phyloP scores from a whole-genome alignment of 2,113 vertebrate genomes.

The Oncorhynchus keta region DNA sequence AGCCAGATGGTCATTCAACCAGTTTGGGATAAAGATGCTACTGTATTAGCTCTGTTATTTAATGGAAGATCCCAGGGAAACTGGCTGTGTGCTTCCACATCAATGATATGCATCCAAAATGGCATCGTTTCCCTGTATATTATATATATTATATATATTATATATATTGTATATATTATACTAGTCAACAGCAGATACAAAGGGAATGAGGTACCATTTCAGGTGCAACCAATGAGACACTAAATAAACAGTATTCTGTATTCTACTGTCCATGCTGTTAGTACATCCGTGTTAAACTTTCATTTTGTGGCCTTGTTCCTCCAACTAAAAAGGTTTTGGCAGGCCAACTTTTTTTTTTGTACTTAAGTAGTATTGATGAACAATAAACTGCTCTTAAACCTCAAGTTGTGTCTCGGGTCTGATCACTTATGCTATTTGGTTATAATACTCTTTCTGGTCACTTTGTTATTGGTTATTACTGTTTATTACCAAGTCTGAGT shows the following conservation, averaged over 20 bases:
- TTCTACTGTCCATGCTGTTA: slow-evolving; percentile 72
- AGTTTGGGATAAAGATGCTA: slow-evolving; percentile 12
- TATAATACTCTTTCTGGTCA: too few relatives aligned
- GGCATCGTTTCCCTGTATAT: too few relatives aligned
- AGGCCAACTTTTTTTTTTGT: slow-evolving; percentile 96
- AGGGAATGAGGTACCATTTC: too few relatives aligned
- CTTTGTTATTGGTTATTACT: too few relatives aligned
- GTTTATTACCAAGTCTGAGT: too few relatives aligned
- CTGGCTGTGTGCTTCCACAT: slow-evolving; percentile 33
- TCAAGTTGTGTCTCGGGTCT: slow-evolving; percentile 45
- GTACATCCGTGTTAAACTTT: slow-evolving; percentile 89
- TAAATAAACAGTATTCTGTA: slow-evolving; percentile 20
- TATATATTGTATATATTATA: too few relatives aligned
- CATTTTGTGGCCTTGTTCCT: slow-evolving; percentile 90
- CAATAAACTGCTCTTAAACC: slow-evolving; percentile 99
- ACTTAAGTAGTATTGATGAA: slow-evolving; percentile 99
- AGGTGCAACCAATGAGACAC: slow-evolving; percentile 1
- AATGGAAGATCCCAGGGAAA: slow-evolving; percentile 27
- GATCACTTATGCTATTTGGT: neutral
- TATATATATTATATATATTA: too few relatives aligned
- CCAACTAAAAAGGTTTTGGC: slow-evolving; percentile 94
- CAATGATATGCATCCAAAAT: too few relatives aligned
- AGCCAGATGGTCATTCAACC: slow-evolving; percentile 14
- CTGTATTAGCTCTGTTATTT: slow-evolving; percentile 9
- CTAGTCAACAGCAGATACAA: too few relatives aligned